Base-by-base conservation (phyloP, 2,888 invertebrate species). In the Leucozona laternaria region DNA sequence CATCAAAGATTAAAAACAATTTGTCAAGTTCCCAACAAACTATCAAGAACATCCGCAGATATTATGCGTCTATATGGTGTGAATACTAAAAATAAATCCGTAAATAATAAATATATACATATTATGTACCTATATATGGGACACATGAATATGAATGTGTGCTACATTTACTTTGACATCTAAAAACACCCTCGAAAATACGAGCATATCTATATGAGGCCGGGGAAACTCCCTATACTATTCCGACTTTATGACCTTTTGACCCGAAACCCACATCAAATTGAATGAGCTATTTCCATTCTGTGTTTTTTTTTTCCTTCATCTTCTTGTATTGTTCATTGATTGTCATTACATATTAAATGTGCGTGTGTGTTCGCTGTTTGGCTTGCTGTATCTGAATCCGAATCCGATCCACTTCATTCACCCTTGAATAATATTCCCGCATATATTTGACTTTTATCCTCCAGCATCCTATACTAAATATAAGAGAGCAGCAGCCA, bases 201-300 rank as follows among this genome's bases (percentile, higher is more conserved):
- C 25, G 11, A 22, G 8, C 7, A 31, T 28, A 31, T 13, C 5
- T 40, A 13, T 17, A 17, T 20, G 15, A n/a, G 7, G 25, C 25
- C 25, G 53, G 28, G 15, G 25, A 53, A 53, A 53, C 28, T 53
- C 53, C 53, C 25, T 25, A 53, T 53, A 53, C 25, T 25, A 60
- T 45, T 48, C 53, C 37, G 75, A 70, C 66, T 84, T 15, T 22
- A 48, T 78, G 85, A 85, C 80, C 85, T 85, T 85, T 85, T 81
- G 73, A 85, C 80, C 77, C 60, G 72, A 72, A 81, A 57, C 85
- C 85, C 80, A 85, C 85, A 85, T 85, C 45, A 71, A 62, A 64
- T 71, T 60, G 37, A 60, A 57, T 53, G 45, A 81, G 37, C 58
- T 43, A 80, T 76, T 80, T 53, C 53, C 68, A 50, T 68, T 25